phyloP scores from a whole-genome alignment of 1,140 invertebrate species.

The Trichogramma pretiosum region DNA sequence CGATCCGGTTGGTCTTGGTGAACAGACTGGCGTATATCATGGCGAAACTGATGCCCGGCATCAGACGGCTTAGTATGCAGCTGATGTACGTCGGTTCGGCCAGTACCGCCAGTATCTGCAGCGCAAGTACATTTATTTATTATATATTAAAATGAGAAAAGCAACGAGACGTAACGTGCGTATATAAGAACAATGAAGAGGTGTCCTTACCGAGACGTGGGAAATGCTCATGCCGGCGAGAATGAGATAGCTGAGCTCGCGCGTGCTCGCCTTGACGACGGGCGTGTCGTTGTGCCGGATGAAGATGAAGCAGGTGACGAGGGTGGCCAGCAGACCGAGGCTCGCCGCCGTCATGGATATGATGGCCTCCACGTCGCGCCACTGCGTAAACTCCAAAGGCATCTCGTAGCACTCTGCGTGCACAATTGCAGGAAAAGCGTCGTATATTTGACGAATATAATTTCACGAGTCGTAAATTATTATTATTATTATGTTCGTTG shows the following conservation, averaged over 20 bases:
- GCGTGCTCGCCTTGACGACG: conserved; percentile 59
- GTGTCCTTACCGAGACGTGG: conserved; percentile 29
- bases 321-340: conserved; percentile 55
- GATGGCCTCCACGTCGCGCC: conserved; percentile 51
- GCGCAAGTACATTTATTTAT: no score
- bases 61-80: conserved; percentile 59
- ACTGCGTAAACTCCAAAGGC: conserved; percentile 49
- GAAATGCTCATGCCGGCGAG: conserved; percentile 47
- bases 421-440: conserved; percentile 12
- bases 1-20: conserved; percentile 81
- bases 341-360: conserved; percentile 53
- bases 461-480: not conserved
- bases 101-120: conserved; percentile 57
- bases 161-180: not conserved
- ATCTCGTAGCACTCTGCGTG: conserved; percentile 49
- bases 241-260: conserved; percentile 63
- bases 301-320: conserved; percentile 53
- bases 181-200: not conserved
- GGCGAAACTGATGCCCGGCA: conserved; percentile 71
- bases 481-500: not conserved
- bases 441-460: no score
- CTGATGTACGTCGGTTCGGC: conserved; percentile 58
- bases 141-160: not conserved
- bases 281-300: conserved; percentile 59
- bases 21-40: conserved; percentile 77